These are phyloP conservation scores for Ictidomys tridecemlineatus DNA, from an alignment of 2,113 vertebrate species.

Conservation along the genomic window DNA sequence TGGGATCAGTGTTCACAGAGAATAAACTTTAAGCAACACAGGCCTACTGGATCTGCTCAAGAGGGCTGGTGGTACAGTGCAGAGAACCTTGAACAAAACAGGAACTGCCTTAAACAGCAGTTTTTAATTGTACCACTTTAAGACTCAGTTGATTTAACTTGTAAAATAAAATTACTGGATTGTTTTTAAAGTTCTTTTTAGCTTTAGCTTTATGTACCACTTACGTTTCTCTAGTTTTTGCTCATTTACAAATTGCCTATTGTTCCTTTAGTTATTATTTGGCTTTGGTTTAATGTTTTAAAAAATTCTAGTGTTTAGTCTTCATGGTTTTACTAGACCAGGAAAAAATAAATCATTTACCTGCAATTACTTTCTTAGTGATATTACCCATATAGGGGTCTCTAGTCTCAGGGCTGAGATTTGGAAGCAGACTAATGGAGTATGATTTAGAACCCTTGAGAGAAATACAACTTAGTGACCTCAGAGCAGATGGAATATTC, in stretches of 20 bases:
- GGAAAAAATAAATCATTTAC: conserved; percentile 83
- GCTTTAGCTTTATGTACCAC: not conserved
- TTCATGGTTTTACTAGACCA: conserved; percentile 76
- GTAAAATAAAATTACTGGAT: conserved; percentile 1
- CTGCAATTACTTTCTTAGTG: conserved; percentile 80
- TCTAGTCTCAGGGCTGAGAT: conserved; percentile 60
- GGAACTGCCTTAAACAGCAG: not conserved
- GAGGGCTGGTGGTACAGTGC: not conserved
- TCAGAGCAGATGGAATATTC: conserved; percentile 75
- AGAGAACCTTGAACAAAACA: not conserved
- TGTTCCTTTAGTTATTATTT: conserved; percentile 49
- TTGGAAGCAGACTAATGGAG: conserved; percentile 72
- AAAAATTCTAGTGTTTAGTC: conserved; percentile 51
- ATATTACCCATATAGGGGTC: conserved; percentile 70
- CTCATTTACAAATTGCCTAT: conserved; percentile 54
- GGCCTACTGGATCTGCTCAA: not conserved
- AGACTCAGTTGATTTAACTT: not conserved
- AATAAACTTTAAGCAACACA: not conserved
- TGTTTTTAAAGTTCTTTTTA: not conserved
- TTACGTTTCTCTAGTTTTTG: not conserved
- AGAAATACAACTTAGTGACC: conserved; percentile 77
- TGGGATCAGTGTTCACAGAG: not conserved
- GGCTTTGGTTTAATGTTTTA: conserved; percentile 59
- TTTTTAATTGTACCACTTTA: not conserved
- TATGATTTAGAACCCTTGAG: conserved; percentile 79